phyloP scores from a whole-genome alignment of 2,113 vertebrate species.

The Notarius quadriscutis region DNA sequence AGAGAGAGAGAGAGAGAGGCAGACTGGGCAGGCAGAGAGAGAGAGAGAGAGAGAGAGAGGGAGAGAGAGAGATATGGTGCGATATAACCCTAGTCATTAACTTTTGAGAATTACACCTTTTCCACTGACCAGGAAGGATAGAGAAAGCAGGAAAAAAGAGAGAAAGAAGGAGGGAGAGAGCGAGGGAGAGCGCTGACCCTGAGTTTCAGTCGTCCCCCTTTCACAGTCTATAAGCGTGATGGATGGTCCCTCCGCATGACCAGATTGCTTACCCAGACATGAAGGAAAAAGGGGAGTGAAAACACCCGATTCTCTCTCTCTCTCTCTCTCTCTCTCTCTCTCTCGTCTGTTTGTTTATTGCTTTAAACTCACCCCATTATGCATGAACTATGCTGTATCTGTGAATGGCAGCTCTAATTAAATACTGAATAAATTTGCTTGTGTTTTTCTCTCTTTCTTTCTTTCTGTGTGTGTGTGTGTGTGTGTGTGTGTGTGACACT shows the following conservation, averaged over 20 bases:
- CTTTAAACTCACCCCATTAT: conserved; percentile 24
- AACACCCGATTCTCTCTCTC: conserved; percentile 55
- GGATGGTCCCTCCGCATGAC: conserved; percentile 62
- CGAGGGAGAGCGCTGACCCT: conserved; percentile 43
- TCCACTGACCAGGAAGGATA: conserved; percentile 1
- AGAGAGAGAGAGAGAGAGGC: background rate
- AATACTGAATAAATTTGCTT: conserved; percentile 39
- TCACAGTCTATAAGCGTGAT: conserved; percentile 68
- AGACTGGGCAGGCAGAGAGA: background rate
- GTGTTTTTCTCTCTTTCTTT: conserved; percentile 27
- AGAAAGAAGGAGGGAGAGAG: conserved; percentile 11
- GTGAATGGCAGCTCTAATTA: conserved; percentile 48
- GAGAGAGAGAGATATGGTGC: background rate
- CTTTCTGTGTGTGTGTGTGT: conserved; percentile 9
- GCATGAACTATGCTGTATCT: conserved; percentile 28
- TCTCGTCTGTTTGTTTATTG: conserved; percentile 17
- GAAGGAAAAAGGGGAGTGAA: conserved; percentile 67
- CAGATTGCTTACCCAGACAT: conserved; percentile 74
- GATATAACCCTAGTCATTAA: conserved; percentile 55
- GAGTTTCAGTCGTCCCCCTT: conserved; percentile 58
- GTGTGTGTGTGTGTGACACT: background rate
- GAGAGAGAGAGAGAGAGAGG: background rate
- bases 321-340: conserved; percentile 26
- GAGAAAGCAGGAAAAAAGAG: conserved; percentile 16
- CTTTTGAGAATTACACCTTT: conserved; percentile 52